Conservation (phyloP, 2,797 vertebrate species). For the Galaxias olidus region DNA sequence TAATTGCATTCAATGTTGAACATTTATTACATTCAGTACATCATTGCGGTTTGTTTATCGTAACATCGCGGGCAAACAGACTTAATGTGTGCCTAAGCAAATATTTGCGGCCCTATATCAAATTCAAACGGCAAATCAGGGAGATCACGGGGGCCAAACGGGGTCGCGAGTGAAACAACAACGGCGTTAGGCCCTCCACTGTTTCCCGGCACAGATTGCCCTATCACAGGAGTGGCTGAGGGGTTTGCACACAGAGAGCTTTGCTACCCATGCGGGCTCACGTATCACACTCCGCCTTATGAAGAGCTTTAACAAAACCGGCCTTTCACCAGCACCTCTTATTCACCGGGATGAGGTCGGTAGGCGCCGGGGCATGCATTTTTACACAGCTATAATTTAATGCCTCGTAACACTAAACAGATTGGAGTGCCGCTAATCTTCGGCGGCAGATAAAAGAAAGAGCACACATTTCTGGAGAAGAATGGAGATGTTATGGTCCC, state of each 20-base stretch:
- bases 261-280: slow-evolving; percentile 68
- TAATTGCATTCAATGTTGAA: slow-evolving; percentile 78
- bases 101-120: slow-evolving; percentile 79
- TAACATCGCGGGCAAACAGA: slow-evolving; percentile 73
- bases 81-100: slow-evolving; percentile 70
- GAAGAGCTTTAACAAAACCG: slow-evolving; percentile 77
- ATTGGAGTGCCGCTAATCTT: slow-evolving; percentile 52
- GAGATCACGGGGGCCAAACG: slow-evolving; percentile 75
- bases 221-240: slow-evolving; percentile 65
- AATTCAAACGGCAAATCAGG: slow-evolving; percentile 75
- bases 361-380: slow-evolving; percentile 55
- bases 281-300: slow-evolving; percentile 73
- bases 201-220: slow-evolving; percentile 65
- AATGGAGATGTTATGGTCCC: slow-evolving; percentile 47
- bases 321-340: slow-evolving; percentile 66
- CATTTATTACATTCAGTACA: slow-evolving; percentile 76
- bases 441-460: slow-evolving; percentile 55
- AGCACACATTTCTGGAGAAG: slow-evolving; percentile 34
- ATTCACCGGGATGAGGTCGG: slow-evolving; percentile 51
- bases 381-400: slow-evolving; percentile 54
- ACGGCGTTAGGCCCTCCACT: slow-evolving; percentile 64
- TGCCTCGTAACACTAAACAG: slow-evolving; percentile 48
- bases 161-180: slow-evolving; percentile 72
- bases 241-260: slow-evolving; percentile 71
- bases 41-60: slow-evolving; percentile 77